These are phyloP conservation scores for Drosophila parthenogenetica DNA, from an alignment of 2,888 invertebrate genomes.

Conservation along the genomic window DNA sequence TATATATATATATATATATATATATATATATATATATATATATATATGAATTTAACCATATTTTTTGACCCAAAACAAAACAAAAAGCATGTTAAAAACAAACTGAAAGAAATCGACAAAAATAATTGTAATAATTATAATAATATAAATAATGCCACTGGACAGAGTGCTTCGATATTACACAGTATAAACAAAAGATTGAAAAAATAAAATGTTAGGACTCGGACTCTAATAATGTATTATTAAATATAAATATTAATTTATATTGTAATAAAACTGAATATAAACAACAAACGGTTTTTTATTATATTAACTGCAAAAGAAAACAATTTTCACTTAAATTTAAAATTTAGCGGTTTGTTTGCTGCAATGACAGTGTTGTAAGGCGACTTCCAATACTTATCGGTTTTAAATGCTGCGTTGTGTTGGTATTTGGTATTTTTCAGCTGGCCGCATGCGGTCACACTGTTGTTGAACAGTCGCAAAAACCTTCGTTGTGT, in stretches of 20 bases:
- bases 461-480: slow-evolving; percentile 34
- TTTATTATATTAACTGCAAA: background rate
- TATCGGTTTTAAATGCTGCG: background rate
- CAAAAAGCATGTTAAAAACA: slow-evolving; percentile 43
- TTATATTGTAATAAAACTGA: slow-evolving; percentile 77
- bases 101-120: slow-evolving; percentile 18
- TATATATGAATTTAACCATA: slow-evolving; percentile 35
- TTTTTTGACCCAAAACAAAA: slow-evolving; percentile 41
- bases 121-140: slow-evolving; percentile 20
- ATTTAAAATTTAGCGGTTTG: no score
- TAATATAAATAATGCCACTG: slow-evolving; percentile 45
- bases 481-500: slow-evolving; percentile 52
- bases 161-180: slow-evolving; percentile 74
- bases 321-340: no score
- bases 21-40: slow-evolving; percentile 21
- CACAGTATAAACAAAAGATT: slow-evolving; percentile 48
- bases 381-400: background rate
- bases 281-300: slow-evolving; percentile 50
- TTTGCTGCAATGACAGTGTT: background rate
- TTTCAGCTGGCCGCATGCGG: slow-evolving; percentile 7
- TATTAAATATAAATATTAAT: slow-evolving; percentile 79
- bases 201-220: slow-evolving; percentile 61
- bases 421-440: background rate
- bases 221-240: slow-evolving; percentile 74
- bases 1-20: slow-evolving; percentile 19